These are phyloP conservation scores for Rhagonycha lutea DNA, from an alignment of 2,888 invertebrate genomes.

Conservation along the genomic window DNA sequence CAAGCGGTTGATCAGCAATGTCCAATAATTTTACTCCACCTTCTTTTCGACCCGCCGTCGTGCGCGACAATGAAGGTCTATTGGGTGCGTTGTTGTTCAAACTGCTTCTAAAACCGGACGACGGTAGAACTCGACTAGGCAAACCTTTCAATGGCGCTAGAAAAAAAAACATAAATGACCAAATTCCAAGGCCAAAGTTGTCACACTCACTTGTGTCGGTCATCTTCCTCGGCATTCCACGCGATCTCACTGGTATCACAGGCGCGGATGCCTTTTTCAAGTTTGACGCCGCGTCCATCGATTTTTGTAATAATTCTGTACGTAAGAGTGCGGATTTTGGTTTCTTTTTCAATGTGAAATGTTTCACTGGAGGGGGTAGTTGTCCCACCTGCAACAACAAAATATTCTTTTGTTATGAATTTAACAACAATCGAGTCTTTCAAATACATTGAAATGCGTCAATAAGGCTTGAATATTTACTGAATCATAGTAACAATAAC, in stretches of 20 bases:
- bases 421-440: constrained; percentile 5
- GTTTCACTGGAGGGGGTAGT: constrained; percentile 83
- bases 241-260: constrained; percentile 83
- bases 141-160: constrained; percentile 89
- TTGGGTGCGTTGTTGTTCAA: constrained; percentile 57
- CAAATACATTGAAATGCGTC: not conserved
- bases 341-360: constrained; percentile 89
- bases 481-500: not conserved
- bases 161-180: not conserved
- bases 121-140: constrained; percentile 74
- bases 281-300: constrained; percentile 85
- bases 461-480: not conserved
- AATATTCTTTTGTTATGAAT: not conserved
- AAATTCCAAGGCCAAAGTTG: not conserved
- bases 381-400: constrained; percentile 66
- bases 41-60: constrained; percentile 75
- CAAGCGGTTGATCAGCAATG: constrained; percentile 89
- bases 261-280: constrained; percentile 87
- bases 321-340: constrained; percentile 92
- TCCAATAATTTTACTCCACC: constrained; percentile 94
- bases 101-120: constrained; percentile 66
- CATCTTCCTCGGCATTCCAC: constrained; percentile 94
- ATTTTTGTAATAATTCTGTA: constrained; percentile 89
- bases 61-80: constrained; percentile 63
- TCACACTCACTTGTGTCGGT: constrained; percentile 84